phyloP scores from a whole-genome alignment of 1,140 invertebrate species.

The Platorchestia sp. region DNA sequence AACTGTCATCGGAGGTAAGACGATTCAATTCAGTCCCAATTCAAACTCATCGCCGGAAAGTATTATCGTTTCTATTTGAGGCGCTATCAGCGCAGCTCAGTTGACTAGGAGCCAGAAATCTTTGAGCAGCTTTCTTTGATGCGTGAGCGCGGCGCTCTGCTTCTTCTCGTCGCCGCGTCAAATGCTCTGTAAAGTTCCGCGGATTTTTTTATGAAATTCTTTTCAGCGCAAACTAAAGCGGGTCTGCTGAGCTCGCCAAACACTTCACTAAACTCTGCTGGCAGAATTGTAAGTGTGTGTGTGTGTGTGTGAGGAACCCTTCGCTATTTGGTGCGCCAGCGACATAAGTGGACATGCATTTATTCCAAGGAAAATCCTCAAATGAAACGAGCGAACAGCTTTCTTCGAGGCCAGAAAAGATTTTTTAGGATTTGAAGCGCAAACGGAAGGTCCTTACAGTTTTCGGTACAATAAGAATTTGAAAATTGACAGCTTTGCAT shows the following conservation, averaged over 20 bases:
- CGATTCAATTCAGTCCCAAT: neutral
- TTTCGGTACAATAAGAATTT: neutral
- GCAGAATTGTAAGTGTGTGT: neutral
- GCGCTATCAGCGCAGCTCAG: neutral
- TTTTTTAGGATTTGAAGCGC: neutral
- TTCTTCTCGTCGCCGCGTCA: neutral
- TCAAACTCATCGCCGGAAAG: neutral
- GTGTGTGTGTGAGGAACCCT: slow-evolving; percentile 30
- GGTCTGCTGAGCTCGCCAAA: slow-evolving; percentile 1
- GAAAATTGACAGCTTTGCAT: neutral
- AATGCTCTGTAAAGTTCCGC: neutral
- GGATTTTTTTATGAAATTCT: neutral
- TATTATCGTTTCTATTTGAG: neutral
- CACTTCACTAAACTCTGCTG: slow-evolving; percentile 38
- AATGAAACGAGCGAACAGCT: neutral
- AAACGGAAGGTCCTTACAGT: neutral
- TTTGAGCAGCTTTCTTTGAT: neutral
- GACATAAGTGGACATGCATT: slow-evolving; percentile 30
- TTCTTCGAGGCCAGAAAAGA: neutral
- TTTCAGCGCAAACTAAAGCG: neutral
- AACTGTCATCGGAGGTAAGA: neutral
- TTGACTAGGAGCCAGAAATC: neutral
- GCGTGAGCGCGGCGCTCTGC: no score
- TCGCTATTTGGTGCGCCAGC: neutral
- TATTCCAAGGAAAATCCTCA: neutral